Conservation (phyloP, 2,888 invertebrate species). For the Altica lythri region DNA sequence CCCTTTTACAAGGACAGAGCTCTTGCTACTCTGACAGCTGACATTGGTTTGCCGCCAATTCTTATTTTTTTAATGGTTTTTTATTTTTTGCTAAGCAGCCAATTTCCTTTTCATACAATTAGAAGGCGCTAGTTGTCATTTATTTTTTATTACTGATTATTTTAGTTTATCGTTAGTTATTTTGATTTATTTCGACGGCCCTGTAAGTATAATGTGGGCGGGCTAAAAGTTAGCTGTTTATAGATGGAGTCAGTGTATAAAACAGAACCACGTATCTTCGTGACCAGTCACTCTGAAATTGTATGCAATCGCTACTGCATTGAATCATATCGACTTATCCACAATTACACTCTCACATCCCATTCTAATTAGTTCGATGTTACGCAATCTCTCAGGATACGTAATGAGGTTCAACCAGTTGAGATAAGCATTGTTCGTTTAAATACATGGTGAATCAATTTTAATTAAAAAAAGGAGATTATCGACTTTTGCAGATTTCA, state of each 20-base stretch:
- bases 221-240: constrained; percentile 22
- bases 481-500: neutral
- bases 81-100: no score
- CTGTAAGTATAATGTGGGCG: constrained; percentile 3
- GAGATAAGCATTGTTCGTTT: neutral
- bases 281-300: constrained; percentile 42
- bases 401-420: constrained; percentile 13
- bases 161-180: no score
- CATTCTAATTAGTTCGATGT: constrained; percentile 32
- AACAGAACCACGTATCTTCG: constrained; percentile 39
- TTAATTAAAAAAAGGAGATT: neutral
- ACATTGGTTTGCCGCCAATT: no score
- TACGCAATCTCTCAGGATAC: constrained; percentile 31
- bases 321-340: constrained; percentile 30
- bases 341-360: constrained; percentile 35
- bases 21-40: no score
- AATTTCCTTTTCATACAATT: no score
- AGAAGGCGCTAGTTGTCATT: no score
- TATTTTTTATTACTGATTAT: no score
- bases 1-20: no score
- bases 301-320: constrained; percentile 43
- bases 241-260: constrained; percentile 32
- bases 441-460: constrained; percentile 1
- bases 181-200: neutral
- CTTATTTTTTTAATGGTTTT: no score